A percentile compares a stretch with the other conserved stretches of the same genome.
Evolutionary conservation across 1,140 invertebrate species (phyloP).

Genomic region (Pseudobourletiella spinata): DNA sequence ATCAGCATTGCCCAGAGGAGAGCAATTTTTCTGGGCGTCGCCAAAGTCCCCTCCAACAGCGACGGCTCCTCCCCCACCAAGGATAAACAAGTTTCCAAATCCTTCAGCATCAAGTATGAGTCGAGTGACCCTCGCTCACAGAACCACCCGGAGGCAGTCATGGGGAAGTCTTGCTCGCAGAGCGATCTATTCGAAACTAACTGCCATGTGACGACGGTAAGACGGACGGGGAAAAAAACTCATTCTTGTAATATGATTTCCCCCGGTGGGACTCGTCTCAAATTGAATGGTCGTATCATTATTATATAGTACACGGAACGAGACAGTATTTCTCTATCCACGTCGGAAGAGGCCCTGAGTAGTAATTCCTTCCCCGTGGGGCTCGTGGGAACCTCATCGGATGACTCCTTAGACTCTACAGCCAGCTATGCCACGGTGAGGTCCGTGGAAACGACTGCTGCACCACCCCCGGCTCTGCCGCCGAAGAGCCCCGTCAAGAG

Average conservation of each 20-base stretch:
- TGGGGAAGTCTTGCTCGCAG: neutral
- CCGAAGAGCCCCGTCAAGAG: conserved; percentile 9
- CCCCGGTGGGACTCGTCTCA: neutral
- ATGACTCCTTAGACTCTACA: conserved; percentile 37
- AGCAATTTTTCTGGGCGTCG: conserved; percentile 19
- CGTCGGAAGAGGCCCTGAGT: conserved; percentile 9
- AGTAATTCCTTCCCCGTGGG: conserved; percentile 1
- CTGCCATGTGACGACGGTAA: neutral
- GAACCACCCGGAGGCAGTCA: neutral
- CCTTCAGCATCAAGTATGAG: neutral
- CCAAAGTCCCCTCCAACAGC: neutral
- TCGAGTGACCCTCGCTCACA: neutral
- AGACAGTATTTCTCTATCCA: conserved; percentile 20
- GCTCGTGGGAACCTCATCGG: conserved; percentile 20
- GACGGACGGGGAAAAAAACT: too few relatives aligned
- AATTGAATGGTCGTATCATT: neutral
- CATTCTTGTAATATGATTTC: neutral
- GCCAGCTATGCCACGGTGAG: conserved; percentile 38
- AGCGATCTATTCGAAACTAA: conserved; percentile 5
- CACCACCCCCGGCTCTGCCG: neutral
- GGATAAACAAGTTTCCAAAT: too few relatives aligned
- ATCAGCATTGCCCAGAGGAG: conserved; percentile 18
- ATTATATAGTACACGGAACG: conserved; percentile 10
- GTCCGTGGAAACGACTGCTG: conserved; percentile 27
- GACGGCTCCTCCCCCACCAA: neutral